Base-by-base conservation (phyloP, 2,888 invertebrate genomes). In the Coelogynopora nodosa region DNA sequence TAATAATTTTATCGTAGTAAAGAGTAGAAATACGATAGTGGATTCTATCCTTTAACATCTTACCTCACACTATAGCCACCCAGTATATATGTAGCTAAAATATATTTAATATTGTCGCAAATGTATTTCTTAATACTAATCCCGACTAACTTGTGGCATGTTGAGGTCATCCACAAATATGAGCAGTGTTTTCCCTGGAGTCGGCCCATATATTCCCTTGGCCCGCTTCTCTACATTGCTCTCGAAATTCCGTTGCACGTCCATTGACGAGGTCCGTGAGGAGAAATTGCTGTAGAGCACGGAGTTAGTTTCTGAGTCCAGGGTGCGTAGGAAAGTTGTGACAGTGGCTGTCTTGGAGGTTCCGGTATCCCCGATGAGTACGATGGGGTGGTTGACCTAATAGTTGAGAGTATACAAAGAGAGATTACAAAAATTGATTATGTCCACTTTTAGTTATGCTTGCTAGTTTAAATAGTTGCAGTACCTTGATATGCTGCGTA, bases 71-170 rank as follows among this genome's bases (percentile, higher is more conserved):
- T n/a, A n/a, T n/a, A n/a, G n/a, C n/a, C n/a, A n/a, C n/a, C n/a
- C n/a, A n/a, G n/a, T n/a, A n/a, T n/a, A n/a, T n/a, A n/a, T n/a
- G n/a, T n/a, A n/a, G n/a, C n/a, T n/a, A n/a, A n/a, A n/a, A n/a
- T n/a, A n/a, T n/a, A n/a, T n/a, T n/a, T n/a, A n/a, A n/a, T n/a
- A n/a, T n/a, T n/a, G n/a, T n/a, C n/a, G n/a, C n/a, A n/a, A n/a
- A n/a, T n/a, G n/a, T n/a, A n/a, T n/a, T n/a, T n/a, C n/a, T n/a
- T n/a, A n/a, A n/a, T n/a, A n/a, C n/a, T n/a, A n/a, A n/a, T n/a
- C n/a, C n/a, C n/a, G n/a, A n/a, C n/a, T n/a, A n/a, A 87, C 87
- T 82, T 82, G 82, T 18, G 88, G 88, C 87, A 88, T 88, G 67
- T 86, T 88, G 85, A 88, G 81, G 67, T 88, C 88, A 86, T 88